Percentiles rank a stretch among this genome's conserved stretches.
Conservation (phyloP, 2,113 vertebrate species). For the Cyanistes caeruleus region DNA sequence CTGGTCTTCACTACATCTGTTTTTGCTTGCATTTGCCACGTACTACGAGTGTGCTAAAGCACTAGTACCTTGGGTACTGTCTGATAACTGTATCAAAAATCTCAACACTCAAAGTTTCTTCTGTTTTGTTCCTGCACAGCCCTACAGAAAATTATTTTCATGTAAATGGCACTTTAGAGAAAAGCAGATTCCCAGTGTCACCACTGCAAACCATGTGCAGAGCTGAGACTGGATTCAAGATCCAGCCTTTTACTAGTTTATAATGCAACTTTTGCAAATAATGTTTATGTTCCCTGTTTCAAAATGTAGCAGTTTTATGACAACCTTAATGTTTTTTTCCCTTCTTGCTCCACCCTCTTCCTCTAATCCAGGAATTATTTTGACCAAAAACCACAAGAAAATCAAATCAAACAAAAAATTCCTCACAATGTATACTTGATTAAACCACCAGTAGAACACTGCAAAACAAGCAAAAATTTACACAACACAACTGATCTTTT, state of each 20-base stretch:
- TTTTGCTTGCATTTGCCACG: neutral
- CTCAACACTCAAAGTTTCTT: neutral
- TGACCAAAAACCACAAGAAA: neutral
- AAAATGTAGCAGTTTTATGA: neutral
- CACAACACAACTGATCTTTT: neutral
- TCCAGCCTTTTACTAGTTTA: neutral
- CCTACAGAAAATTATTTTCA: neutral
- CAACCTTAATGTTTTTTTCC: neutral
- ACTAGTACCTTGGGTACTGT: neutral
- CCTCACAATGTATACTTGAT: neutral
- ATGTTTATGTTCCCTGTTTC: neutral
- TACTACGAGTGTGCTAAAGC: neutral
- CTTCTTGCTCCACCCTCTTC: neutral
- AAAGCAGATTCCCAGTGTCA: neutral
- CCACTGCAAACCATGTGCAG: neutral
- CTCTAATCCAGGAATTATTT: neutral
- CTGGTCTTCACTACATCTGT: neutral
- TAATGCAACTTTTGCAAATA: neutral
- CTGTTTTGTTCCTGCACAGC: neutral
- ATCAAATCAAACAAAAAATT: neutral
- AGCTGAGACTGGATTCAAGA: neutral
- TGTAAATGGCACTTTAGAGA: neutral
- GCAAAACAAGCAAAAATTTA: neutral
- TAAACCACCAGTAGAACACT: neutral
- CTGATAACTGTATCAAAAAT: neutral